Percentiles rank a stretch among this genome's conserved stretches.
phyloP scores from a whole-genome alignment of 2,113 vertebrate species.

The Amazona vittata region DNA sequence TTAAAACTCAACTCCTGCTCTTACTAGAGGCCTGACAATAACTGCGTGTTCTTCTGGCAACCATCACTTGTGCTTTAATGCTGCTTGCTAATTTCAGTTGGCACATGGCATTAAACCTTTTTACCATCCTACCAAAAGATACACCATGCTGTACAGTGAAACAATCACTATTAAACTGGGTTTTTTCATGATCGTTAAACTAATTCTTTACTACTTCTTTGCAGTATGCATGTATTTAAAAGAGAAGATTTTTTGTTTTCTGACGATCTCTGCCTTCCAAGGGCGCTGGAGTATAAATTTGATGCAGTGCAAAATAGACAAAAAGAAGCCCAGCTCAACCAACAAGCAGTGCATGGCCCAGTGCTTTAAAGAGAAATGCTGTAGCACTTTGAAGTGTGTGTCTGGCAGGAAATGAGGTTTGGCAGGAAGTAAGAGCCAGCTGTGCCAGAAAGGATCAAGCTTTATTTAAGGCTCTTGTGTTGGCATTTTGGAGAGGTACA shows the following conservation, averaged over 20 bases:
- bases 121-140: not conserved
- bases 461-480: not conserved
- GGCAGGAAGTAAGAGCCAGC: slow-evolving; percentile 47
- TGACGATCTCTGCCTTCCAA: not conserved
- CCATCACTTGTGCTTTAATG: not conserved
- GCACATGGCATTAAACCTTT: not conserved
- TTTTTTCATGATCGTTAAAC: not conserved
- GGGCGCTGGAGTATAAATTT: not conserved
- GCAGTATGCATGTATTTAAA: not conserved
- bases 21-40: not conserved
- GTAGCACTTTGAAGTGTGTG: slow-evolving; percentile 46
- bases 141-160: not conserved
- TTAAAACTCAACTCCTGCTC: not conserved
- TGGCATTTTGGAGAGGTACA: slow-evolving; percentile 3
- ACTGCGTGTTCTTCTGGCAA: not conserved
- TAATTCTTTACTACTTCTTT: not conserved
- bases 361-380: slow-evolving; percentile 31
- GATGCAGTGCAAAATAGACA: not conserved
- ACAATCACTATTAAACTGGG: not conserved
- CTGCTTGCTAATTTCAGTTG: not conserved
- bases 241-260: not conserved
- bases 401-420: slow-evolving; percentile 67
- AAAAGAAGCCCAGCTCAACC: not conserved
- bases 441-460: slow-evolving; percentile 12
- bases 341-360: not conserved